Evolutionary conservation across 2,888 invertebrate genomes (phyloP).

Genomic region (Copidosoma aretas): DNA sequence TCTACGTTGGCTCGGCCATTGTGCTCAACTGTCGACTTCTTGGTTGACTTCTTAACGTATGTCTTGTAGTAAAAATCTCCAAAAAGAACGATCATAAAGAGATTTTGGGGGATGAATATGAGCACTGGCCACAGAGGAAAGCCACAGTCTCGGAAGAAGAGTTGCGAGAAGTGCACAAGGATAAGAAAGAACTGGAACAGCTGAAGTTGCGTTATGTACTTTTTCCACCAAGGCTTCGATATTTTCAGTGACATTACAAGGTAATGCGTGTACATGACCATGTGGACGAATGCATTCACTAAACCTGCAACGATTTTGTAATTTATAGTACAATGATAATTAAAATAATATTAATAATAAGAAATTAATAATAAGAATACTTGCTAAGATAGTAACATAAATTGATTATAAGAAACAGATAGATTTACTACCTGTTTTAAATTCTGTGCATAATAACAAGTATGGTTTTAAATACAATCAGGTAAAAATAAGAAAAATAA

Average conservation of each 20-base stretch:
- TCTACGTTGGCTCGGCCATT: slow-evolving; percentile 40
- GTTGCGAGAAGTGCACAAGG: slow-evolving; percentile 65
- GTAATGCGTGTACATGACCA: slow-evolving; percentile 85
- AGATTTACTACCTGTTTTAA: too few species aligned
- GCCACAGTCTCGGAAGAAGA: slow-evolving; percentile 66
- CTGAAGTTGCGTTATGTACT: slow-evolving; percentile 84
- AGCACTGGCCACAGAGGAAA: slow-evolving; percentile 68
- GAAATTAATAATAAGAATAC: too few species aligned
- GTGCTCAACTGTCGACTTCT: slow-evolving; percentile 41
- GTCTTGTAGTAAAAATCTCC: slow-evolving; percentile 72
- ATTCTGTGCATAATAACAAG: too few species aligned
- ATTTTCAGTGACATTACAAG: slow-evolving; percentile 70
- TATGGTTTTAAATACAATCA: too few species aligned
- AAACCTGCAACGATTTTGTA: slow-evolving; percentile 64
- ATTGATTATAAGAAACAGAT: too few species aligned
- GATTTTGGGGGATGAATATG: slow-evolving; percentile 70
- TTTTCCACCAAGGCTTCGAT: slow-evolving; percentile 79
- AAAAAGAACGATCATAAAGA: slow-evolving; percentile 73
- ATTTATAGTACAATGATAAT: too few species aligned
- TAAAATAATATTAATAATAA: too few species aligned
- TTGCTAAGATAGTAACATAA: too few species aligned
- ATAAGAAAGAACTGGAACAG: slow-evolving; percentile 74
- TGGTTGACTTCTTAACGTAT: slow-evolving; percentile 62
- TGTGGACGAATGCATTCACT: slow-evolving; percentile 78
- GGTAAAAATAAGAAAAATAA: too few species aligned